phyloP scores from a whole-genome alignment of 1,140 invertebrate species.

The Neodiprion fabricii region DNA sequence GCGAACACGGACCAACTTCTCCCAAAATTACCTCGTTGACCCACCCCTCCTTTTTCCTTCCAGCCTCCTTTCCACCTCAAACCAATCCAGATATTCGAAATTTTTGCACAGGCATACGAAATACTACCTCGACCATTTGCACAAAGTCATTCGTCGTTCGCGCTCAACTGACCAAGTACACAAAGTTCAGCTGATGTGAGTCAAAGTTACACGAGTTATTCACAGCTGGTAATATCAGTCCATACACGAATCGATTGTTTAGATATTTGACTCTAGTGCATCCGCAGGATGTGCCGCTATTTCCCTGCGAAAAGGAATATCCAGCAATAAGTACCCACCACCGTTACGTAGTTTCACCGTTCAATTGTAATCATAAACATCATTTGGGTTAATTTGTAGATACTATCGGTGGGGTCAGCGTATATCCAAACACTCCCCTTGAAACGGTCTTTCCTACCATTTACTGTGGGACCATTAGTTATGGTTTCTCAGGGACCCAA shows the following conservation, averaged over 20 bases:
- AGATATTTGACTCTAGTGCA: slow-evolving; percentile 31
- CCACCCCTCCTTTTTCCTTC: no score
- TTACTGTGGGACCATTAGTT: neutral
- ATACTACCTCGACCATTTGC: slow-evolving; percentile 38
- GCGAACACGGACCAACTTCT: neutral
- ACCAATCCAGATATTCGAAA: no score
- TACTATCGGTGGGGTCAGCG: neutral
- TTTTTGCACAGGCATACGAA: no score
- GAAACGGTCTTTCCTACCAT: neutral
- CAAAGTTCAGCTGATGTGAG: slow-evolving; percentile 39
- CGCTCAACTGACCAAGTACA: slow-evolving; percentile 35
- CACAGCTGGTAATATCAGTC: slow-evolving; percentile 24
- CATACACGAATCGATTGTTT: slow-evolving; percentile 15
- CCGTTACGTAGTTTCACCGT: neutral
- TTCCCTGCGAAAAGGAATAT: neutral
- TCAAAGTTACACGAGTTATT: slow-evolving; percentile 51
- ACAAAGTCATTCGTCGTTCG: slow-evolving; percentile 53
- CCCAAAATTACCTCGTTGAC: neutral
- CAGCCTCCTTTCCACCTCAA: no score
- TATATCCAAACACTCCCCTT: neutral
- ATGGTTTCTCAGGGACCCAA: neutral
- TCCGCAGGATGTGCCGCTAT: slow-evolving; percentile 17
- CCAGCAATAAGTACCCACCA: slow-evolving; percentile 9
- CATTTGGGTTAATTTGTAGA: neutral
- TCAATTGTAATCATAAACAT: neutral